phyloP scores from a whole-genome alignment of 2,888 invertebrate genomes.

The Cetonia aurata region DNA sequence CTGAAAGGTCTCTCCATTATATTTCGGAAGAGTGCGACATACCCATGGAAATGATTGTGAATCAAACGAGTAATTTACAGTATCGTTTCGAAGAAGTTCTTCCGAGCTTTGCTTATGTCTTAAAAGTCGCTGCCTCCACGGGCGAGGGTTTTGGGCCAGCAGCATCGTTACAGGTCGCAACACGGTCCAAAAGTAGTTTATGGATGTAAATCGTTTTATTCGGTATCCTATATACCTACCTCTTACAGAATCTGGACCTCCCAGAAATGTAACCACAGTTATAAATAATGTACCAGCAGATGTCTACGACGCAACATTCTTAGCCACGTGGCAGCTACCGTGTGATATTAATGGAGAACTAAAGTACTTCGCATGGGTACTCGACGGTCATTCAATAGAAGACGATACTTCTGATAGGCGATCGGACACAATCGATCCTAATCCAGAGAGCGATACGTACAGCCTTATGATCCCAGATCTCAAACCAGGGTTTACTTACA shows the following conservation, averaged over 20 bases:
- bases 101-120: conserved; percentile 42
- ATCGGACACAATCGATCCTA: not conserved
- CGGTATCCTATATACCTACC: not conserved
- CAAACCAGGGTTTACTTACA: conserved; percentile 45
- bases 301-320: conserved; percentile 45
- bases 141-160: conserved; percentile 22
- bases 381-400: conserved; percentile 30
- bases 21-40: conserved; percentile 41
- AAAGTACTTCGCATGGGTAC: conserved; percentile 44
- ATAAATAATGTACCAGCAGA: conserved; percentile 20
- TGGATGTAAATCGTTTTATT: too few relatives aligned
- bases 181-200: conserved; percentile 24
- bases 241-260: conserved; percentile 7
- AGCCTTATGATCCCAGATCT: conserved; percentile 35
- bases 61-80: not conserved
- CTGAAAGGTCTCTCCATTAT: conserved; percentile 44
- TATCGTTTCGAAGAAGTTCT: conserved; percentile 2
- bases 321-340: conserved; percentile 52
- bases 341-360: conserved; percentile 56
- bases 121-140: conserved; percentile 38
- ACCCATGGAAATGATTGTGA: not conserved
- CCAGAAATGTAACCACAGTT: conserved; percentile 40
- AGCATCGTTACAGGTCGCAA: not conserved
- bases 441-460: conserved; percentile 21
- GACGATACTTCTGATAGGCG: not conserved